These are phyloP conservation scores for Phymorhynchus buccinoides DNA, from an alignment of 1,140 invertebrate genomes.

Conservation along the genomic window DNA sequence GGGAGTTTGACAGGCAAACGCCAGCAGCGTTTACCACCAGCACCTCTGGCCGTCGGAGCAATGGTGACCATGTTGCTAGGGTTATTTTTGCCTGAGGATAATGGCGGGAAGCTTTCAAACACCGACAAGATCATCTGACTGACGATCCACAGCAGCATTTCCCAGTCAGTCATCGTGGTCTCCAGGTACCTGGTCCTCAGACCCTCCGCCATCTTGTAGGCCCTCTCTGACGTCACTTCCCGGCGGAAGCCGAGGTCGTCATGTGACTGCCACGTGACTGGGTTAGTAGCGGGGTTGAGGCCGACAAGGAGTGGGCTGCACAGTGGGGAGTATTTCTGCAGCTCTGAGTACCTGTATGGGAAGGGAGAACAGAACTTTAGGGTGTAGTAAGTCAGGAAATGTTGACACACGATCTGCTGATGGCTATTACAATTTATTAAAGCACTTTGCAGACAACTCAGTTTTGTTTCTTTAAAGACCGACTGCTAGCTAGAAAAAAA, in stretches of 20 bases:
- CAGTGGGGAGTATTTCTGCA: not conserved
- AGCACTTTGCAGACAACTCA: too few relatives aligned
- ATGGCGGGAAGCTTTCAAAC: not conserved
- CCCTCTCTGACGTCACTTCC: constrained; percentile 28
- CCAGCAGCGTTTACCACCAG: not conserved
- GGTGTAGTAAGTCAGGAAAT: too few relatives aligned
- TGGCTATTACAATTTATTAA: too few relatives aligned
- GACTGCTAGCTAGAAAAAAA: too few relatives aligned
- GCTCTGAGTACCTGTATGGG: not conserved
- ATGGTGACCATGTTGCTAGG: not conserved
- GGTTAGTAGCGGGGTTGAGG: not conserved
- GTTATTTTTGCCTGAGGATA: too few relatives aligned
- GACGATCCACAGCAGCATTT: constrained; percentile 13
- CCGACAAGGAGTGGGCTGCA: not conserved
- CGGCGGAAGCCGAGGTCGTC: not conserved
- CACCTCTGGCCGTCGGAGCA: not conserved
- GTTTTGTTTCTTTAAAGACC: too few relatives aligned
- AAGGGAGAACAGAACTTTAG: too few relatives aligned
- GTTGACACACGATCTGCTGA: too few relatives aligned
- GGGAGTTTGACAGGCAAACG: not conserved
- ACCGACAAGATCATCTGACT: not conserved
- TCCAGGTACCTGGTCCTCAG: constrained; percentile 4
- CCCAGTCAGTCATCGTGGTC: not conserved
- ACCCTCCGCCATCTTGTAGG: constrained; percentile 34
- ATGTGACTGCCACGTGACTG: constrained; percentile 15